phyloP scores from a whole-genome alignment of 2,797 vertebrate genomes.

The Karalla daura region DNA sequence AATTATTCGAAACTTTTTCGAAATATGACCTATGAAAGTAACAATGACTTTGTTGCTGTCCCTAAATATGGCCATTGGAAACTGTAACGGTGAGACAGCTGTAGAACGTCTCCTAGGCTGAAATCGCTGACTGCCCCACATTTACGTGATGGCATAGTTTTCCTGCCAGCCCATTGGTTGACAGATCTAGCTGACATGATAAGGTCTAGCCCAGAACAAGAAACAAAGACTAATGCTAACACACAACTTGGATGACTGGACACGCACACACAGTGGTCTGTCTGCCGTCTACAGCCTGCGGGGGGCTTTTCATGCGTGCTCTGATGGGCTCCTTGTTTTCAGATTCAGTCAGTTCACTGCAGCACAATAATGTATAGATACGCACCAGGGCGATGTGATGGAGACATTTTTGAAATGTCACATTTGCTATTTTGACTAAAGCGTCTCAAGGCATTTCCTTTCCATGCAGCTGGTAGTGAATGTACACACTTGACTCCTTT shows the following conservation, averaged over 20 bases:
- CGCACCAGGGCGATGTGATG: too few species aligned
- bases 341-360: slow-evolving; percentile 38
- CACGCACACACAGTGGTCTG: slow-evolving; percentile 29
- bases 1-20: too few species aligned
- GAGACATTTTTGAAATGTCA: background rate
- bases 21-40: too few species aligned
- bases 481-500: too few species aligned
- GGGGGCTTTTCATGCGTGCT: slow-evolving; percentile 55
- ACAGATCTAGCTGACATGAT: slow-evolving; percentile 32
- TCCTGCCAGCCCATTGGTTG: slow-evolving; percentile 29
- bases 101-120: too few species aligned
- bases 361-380: too few species aligned
- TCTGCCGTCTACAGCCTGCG: slow-evolving; percentile 42
- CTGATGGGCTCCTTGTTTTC: slow-evolving; percentile 19
- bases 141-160: background rate
- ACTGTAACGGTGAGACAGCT: too few species aligned
- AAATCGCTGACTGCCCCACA: background rate
- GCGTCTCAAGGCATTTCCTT: background rate
- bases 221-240: slow-evolving; percentile 52
- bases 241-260: slow-evolving; percentile 28
- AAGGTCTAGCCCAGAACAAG: slow-evolving; percentile 58
- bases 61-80: too few species aligned
- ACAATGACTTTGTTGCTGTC: too few species aligned
- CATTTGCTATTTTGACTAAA: background rate
- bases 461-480: background rate